Evolutionary conservation across 2,888 invertebrate species (phyloP).

Genomic region (Aphidoletes aphidimyza): DNA sequence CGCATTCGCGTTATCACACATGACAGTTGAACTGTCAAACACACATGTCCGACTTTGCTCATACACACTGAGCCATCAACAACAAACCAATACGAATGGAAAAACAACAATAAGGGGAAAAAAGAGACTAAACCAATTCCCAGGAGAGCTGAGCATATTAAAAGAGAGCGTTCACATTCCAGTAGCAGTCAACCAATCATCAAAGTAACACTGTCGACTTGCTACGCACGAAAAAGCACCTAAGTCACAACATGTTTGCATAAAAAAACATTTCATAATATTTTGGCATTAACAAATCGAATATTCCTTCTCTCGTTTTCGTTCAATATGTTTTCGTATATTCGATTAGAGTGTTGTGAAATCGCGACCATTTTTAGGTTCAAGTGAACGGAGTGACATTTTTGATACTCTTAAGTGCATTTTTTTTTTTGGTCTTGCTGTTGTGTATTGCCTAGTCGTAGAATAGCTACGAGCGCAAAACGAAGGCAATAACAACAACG

Average conservation of each 20-base stretch:
- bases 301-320: not conserved
- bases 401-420: not conserved
- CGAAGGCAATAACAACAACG: not conserved
- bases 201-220: not conserved
- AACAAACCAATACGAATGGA: slow-evolving; percentile 11
- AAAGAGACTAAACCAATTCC: not conserved
- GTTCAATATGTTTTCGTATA: not conserved
- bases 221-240: not conserved
- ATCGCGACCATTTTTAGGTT: not conserved
- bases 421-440: not conserved
- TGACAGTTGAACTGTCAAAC: not conserved
- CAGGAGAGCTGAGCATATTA: not conserved
- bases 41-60: not conserved
- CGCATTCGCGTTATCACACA: not conserved
- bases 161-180: not conserved
- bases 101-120: not conserved
- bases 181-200: not conserved
- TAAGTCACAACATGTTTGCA: not conserved
- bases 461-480: not conserved
- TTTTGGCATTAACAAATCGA: not conserved
- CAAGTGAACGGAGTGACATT: not conserved
- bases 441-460: not conserved
- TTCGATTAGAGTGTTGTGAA: too few species aligned
- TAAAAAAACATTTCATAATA: not conserved
- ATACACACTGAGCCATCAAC: not conserved